Evolutionary conservation across 30 jellyfish, hydroid and myxozoan genomes (phyloP).

Genomic region (Rhopilema esculentum): DNA sequence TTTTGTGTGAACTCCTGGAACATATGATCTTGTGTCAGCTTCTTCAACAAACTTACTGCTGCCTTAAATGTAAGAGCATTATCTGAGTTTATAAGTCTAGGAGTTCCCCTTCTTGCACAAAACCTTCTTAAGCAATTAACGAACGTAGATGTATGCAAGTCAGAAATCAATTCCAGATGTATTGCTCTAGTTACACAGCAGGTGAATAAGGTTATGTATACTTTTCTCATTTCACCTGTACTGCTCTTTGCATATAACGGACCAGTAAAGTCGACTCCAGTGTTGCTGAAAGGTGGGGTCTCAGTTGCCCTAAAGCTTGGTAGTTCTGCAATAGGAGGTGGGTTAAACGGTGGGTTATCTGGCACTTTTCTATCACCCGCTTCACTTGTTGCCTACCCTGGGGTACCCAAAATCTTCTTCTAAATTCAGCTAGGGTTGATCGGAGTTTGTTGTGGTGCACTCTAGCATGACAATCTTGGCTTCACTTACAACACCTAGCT

Average conservation of each 20-base stretch:
- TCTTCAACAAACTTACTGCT: constrained; percentile 43
- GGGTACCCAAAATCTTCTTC: constrained; percentile 65
- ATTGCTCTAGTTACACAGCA: constrained; percentile 61
- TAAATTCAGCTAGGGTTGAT: constrained; percentile 69
- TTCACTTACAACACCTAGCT: constrained; percentile 55
- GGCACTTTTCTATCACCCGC: constrained; percentile 53
- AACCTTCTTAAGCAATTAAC: constrained; percentile 53
- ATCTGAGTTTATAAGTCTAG: constrained; percentile 66
- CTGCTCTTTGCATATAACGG: constrained; percentile 59
- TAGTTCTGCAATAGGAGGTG: constrained; percentile 44
- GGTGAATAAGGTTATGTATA: constrained; percentile 42
- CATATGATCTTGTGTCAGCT: constrained; percentile 24
- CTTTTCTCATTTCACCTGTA: constrained; percentile 60
- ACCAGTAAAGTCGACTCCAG: constrained; percentile 72
- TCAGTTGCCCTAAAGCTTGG: constrained; percentile 66
- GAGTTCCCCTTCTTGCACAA: constrained; percentile 74
- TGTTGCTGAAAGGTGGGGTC: constrained; percentile 47
- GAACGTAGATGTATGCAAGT: constrained; percentile 50
- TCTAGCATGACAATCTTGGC: constrained; percentile 67
- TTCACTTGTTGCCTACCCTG: constrained; percentile 75
- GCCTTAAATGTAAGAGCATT: constrained; percentile 71
- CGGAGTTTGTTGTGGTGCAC: constrained; percentile 64
- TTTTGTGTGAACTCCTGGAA: constrained; percentile 22
- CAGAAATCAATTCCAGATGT: constrained; percentile 52
- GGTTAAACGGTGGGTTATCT: neutral